Evolutionary conservation across 2,797 vertebrate species (phyloP), one percentile per base, ranked within the genome.

Genomic region (Monodelphis domestica): DNA sequence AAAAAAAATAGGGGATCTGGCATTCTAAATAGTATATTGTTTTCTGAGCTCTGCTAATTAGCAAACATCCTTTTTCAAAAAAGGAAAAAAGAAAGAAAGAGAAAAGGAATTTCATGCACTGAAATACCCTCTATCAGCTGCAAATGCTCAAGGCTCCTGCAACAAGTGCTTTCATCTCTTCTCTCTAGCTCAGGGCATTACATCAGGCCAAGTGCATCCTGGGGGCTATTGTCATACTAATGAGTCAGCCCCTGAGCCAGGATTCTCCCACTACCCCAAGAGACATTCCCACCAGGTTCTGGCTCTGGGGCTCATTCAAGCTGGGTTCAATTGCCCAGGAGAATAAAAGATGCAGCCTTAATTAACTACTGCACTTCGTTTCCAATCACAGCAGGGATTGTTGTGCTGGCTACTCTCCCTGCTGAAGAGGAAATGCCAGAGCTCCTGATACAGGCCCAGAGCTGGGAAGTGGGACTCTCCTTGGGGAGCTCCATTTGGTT

Each of bases 211-310:
- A 97, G 97, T 96, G 96, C 97, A 99, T 98, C 99, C 98, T 98
- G 98, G 98, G 98, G 97, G 89, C 97, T 70, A 98, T 99, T 99
- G 99, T 99, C 96, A 99, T 99, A 99, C 96, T 98, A 99, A 99
- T 99, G 93, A 94, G 89, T 97, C 97, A 90, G 97, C 96, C 98
- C 98, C 97, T 93, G 98, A 97, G 98, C 96, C 94, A 93, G 97
- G 98, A 95, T 96, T 97, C 98, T 97, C 97, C 97, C 38, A 97
- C 84, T 97, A 93, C 97, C 24, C 38, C 5, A 89, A 96, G 97
- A 98, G 96, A 97, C 97, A 97, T 98, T 98, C 98, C 98, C 98
- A 98, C 98, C 98, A 21, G 92, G 92, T 95, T 94, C 97, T 33
- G 94, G 97, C 98, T 95, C 98, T 95, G 92, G 89, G 91, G 97